These are phyloP conservation scores for Caenorhabditis imperialis DNA, from an alignment of 2,888 invertebrate species.

Conservation along the genomic window DNA sequence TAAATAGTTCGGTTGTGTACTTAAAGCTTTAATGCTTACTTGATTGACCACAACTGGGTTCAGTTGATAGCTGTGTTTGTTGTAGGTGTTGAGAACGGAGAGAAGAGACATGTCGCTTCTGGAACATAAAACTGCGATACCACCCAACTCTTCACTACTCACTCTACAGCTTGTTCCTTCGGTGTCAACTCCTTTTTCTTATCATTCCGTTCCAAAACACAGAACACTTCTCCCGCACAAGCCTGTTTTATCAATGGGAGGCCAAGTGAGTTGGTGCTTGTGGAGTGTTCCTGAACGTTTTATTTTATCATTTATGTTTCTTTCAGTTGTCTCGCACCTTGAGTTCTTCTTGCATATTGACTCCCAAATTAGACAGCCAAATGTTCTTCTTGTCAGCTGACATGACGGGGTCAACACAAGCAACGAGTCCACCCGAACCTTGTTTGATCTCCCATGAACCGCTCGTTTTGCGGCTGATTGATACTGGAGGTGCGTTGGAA, in stretches of 20 bases:
- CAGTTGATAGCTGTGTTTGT: constrained; percentile 71
- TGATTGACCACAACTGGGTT: constrained; percentile 72
- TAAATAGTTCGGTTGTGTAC: too few species aligned
- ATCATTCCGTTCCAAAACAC: constrained; percentile 68
- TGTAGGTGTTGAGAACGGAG: constrained; percentile 71
- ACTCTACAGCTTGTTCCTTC: constrained; percentile 66
- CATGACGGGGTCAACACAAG: constrained; percentile 75
- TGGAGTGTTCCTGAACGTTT: constrained; percentile 52
- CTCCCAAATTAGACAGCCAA: constrained; percentile 70
- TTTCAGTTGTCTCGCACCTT: constrained; percentile 6
- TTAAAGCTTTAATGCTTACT: neutral
- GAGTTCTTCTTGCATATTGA: constrained; percentile 62
- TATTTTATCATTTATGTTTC: neutral
- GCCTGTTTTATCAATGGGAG: constrained; percentile 71
- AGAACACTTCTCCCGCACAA: constrained; percentile 71
- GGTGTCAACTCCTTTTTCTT: constrained; percentile 62
- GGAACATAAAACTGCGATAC: constrained; percentile 12
- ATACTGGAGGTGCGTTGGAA: constrained; percentile 75
- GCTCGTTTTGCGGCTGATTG: constrained; percentile 62
- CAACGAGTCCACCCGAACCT: constrained; percentile 73
- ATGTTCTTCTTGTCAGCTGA: constrained; percentile 70
- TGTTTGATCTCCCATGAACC: constrained; percentile 74
- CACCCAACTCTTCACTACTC: constrained; percentile 33
- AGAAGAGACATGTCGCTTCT: constrained; percentile 72
- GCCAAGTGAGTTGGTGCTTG: constrained; percentile 70